Evolutionary conservation across 2,113 vertebrate species (phyloP), one percentile per base, ranked within the genome.

Genomic region (Pygathrix nemaeus): DNA sequence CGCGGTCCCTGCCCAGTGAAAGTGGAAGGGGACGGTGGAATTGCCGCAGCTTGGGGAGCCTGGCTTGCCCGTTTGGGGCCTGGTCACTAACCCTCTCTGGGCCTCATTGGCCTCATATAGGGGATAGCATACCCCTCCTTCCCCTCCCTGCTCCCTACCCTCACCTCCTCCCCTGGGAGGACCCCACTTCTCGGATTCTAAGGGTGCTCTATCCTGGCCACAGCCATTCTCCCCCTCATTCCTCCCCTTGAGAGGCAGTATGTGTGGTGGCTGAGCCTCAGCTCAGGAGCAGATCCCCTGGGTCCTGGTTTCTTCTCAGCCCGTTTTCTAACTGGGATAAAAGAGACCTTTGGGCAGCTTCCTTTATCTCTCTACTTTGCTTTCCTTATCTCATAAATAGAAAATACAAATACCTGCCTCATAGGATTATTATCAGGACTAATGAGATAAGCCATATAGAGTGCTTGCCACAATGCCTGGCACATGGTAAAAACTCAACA

Each of bases 1-100:
- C 98, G 0, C 99, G 99, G 90, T 99, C 99, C 98, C 99, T 99
- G 98, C 0, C 0, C 30, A 78, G 35, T 84, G 50, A 92, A 40
- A 85, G 32, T 35, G 21, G 9, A 55, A 75, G 5, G 97, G 4
- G 43, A 20, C 2, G 6, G 21, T 6, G 32, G 50, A 73, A 25
- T 12, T 45, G 59, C 59, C 0, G 4, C 1, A 2, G 16, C 32
- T 3, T n/a, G 23, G 38, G 21, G 6, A 13, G 43, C 57, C 73
- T 59, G 30, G 48, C 38, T 81, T 61, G 21, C 13, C 72, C 5
- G 7, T 13, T 18, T 6, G 40, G 35, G 0, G 12, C 16, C 38
- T 66, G 84, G 25, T 48, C 88, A 52, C 17, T 81, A 48, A 59
- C 16, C 45, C n/a, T 55, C 35, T 82, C 59, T 72, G 45, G 55